A percentile compares a stretch with the other conserved stretches of the same genome.
phyloP scores from a whole-genome alignment of 64 coral and sea anemone genomes.

The Pocillopora verrucosa region DNA sequence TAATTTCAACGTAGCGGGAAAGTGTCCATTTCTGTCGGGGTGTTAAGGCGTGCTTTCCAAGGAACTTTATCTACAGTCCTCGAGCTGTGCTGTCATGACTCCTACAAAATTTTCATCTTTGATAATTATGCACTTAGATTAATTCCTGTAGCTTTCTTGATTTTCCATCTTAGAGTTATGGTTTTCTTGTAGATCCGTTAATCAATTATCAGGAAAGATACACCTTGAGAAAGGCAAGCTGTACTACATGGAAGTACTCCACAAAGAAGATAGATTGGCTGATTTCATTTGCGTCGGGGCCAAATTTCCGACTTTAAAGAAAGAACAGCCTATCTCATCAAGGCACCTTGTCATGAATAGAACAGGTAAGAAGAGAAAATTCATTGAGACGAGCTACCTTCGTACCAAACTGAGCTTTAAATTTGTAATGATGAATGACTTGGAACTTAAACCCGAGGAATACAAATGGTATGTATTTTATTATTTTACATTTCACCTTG shows the following conservation, averaged over 20 bases:
- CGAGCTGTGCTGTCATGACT: no score
- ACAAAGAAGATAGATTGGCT: constrained; percentile 16
- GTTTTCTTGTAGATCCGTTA: background rate
- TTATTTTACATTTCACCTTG: background rate
- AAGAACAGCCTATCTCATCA: constrained; percentile 55
- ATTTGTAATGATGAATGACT: no score
- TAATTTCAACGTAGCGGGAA: no score
- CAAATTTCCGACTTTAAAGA: constrained; percentile 16
- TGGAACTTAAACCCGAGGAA: no score
- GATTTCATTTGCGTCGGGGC: constrained; percentile 61
- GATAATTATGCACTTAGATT: background rate
- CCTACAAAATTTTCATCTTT: background rate
- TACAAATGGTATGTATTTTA: no score
- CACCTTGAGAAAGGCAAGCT: constrained; percentile 30
- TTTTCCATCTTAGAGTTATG: no score
- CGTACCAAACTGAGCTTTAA: no score
- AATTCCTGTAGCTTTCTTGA: background rate
- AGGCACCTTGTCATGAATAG: constrained; percentile 50
- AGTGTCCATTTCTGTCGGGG: no score
- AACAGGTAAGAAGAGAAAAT: background rate
- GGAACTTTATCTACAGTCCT: no score
- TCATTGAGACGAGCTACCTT: background rate
- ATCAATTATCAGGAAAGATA: constrained; percentile 56
- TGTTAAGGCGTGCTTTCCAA: no score
- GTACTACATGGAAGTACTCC: constrained; percentile 76